Evolutionary conservation across 2,113 vertebrate species (phyloP).

Genomic region (Upupa epops): DNA sequence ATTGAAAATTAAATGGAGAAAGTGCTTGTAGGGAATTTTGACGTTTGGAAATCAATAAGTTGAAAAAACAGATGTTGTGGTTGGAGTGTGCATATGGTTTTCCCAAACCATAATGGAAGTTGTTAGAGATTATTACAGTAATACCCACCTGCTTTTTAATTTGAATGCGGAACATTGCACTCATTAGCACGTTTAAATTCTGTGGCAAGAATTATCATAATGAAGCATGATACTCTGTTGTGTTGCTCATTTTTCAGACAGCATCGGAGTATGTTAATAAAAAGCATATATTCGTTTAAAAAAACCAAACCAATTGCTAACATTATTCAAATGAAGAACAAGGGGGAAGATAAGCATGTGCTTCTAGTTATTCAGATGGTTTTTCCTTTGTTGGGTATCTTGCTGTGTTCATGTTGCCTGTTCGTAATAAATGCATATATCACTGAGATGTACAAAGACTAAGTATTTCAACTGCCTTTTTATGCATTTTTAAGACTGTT

Average conservation of each 20-base stretch:
- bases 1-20: not conserved
- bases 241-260: not conserved
- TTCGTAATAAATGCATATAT: not conserved
- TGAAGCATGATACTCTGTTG: not conserved
- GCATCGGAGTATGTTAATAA: not conserved
- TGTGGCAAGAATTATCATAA: not conserved
- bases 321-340: not conserved
- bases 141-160: not conserved
- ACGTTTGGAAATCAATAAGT: not conserved
- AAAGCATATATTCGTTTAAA: not conserved
- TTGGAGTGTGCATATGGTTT: not conserved
- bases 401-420: not conserved
- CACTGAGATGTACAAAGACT: not conserved
- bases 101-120: not conserved
- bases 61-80: not conserved
- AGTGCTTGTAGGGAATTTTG: not conserved
- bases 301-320: no score
- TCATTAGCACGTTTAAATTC: not conserved
- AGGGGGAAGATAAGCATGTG: rapidly evolving
- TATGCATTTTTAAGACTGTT: not conserved
- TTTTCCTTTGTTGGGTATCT: not conserved
- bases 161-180: not conserved
- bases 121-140: not conserved
- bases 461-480: not conserved
- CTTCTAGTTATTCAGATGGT: not conserved